Base-by-base conservation (phyloP, 2,113 vertebrate species). In the Pteropus alecto region DNA sequence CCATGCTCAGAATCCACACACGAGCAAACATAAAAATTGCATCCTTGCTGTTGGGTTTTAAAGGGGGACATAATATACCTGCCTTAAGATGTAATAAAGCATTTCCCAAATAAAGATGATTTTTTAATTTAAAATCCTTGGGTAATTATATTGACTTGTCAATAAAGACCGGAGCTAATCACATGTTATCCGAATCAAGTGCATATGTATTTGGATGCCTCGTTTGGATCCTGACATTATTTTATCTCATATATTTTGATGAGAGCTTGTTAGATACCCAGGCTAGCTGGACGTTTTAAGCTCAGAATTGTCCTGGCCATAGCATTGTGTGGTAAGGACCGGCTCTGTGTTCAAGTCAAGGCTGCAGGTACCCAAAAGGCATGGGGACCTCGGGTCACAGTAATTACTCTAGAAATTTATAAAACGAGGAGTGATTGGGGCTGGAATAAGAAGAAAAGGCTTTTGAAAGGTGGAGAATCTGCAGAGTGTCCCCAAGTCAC, bases 41-140 rank as follows among this genome's bases (percentile, higher is more conserved):
- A 76, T 73, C n/a, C n/a, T 70, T 87, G 48, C 48, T 8, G 24
- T 19, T 15, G 33, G 68, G 61, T 46, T 89, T 86, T 67, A 70
- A 70, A 73, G 61, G 6, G 10, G 16, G 2, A 61, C 16, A 38
- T 43, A 24, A 56, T 28, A 14, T 12, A 19, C 7, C 30, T 86
- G 51, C 35, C 54, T 93, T 87, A 54, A 92, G 81, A 83, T 78
- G 51, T 30, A 82, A 74, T 83, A 58, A 41, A 84, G 77, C 16
- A 61, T 41, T 86, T 95, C 51, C 89, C 61, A 77, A 68, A 71
- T 78, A 35, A 95, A 33, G 92, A 77, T 58, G n/a, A 3, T 92
- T 77, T 71, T 41, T 89, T 63, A 71, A 76, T 74, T 85, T 16
- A 38, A 19, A 83, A n/a, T 14, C 43, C 13, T 14, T 43, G 56